Base-by-base conservation (phyloP, 2,888 invertebrate genomes). In the Caenorhabditis macrosperma region DNA sequence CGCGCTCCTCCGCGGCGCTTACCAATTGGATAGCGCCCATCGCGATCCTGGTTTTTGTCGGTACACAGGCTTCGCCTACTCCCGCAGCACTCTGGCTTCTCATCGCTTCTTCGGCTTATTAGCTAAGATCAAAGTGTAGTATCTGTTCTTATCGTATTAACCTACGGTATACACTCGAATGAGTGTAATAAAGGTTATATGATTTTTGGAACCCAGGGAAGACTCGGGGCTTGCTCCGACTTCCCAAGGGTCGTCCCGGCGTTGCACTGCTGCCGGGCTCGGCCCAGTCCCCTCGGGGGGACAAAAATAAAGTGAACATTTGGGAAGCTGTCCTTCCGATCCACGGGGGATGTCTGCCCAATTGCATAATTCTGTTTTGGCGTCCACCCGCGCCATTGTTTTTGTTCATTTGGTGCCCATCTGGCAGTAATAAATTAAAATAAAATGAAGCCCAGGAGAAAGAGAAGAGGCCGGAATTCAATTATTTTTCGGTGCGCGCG, bases 121-220 rank as follows among this genome's bases (percentile, higher is more conserved):
- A 71, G 78, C 78, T 78, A 78, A 78, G 78, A 78, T 78, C 78
- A 78, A 78, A 74, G 72, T 78, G 72, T 78, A 78, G 78, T 78
- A 78, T 72, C 78, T 72, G 78, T 78, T 78, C 78, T 78, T 78
- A 78, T 78, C 78, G 78, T 78, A 78, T 78, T 78, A 78, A 78
- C 78, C 78, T 78, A 78, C 78, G 78, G 72, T 78, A 78, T 76
- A 76, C 76, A 76, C 55, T 76, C 76, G 59, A 76, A 61, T 68
- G 76, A 76, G 60, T 76, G 76, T 76, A 76, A 76, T 76, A 61
- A 76, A 76, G 76, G 76, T 76, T 76, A 76, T 68, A 76, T 76
- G 76, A 76, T 76, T 76, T 76, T 76, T 76, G 76, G 76, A 76
- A 67, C 44, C 67, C 61, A 60, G 76, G 76, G 59, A 76, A 76